phyloP scores from a whole-genome alignment of 2,797 vertebrate species.

The Chiloscyllium punctatum region DNA sequence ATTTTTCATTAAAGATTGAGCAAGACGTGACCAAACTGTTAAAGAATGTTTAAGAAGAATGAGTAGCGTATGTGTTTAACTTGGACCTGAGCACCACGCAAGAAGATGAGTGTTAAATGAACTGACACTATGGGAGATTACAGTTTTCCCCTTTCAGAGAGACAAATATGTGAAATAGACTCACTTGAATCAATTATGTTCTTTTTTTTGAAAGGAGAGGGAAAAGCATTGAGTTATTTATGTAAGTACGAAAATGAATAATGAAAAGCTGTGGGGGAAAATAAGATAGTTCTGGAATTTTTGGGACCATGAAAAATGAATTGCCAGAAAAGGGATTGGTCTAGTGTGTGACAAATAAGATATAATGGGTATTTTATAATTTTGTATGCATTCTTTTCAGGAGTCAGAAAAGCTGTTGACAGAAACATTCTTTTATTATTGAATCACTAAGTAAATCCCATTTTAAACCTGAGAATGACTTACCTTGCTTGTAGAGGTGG shows the following conservation, averaged over 20 bases:
- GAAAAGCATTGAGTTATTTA: not conserved
- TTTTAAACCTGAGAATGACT: not conserved
- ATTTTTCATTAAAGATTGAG: slow-evolving; percentile 20
- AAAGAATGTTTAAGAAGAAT: slow-evolving; percentile 21
- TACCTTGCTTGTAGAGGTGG: not conserved
- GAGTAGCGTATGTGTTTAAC: slow-evolving; percentile 29
- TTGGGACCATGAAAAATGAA: not conserved
- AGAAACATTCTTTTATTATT: not conserved
- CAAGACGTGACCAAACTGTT: slow-evolving; percentile 6
- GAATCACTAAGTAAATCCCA: not conserved
- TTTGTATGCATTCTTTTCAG: not conserved
- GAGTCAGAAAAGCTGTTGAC: not conserved
- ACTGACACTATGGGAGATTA: not conserved
- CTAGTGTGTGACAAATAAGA: not conserved
- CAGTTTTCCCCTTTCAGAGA: not conserved
- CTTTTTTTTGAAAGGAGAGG: not conserved
- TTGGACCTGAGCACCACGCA: not conserved
- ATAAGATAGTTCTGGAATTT: not conserved
- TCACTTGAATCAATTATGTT: not conserved
- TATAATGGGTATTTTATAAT: not conserved
- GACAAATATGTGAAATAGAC: not conserved
- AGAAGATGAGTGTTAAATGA: slow-evolving; percentile 23
- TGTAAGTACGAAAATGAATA: not conserved
- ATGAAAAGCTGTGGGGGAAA: not conserved
- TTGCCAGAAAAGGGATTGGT: not conserved